A percentile compares a stretch with the other conserved stretches of the same genome.
Evolutionary conservation across 1,140 invertebrate genomes (phyloP).

Genomic region (Drosophila obscura): DNA sequence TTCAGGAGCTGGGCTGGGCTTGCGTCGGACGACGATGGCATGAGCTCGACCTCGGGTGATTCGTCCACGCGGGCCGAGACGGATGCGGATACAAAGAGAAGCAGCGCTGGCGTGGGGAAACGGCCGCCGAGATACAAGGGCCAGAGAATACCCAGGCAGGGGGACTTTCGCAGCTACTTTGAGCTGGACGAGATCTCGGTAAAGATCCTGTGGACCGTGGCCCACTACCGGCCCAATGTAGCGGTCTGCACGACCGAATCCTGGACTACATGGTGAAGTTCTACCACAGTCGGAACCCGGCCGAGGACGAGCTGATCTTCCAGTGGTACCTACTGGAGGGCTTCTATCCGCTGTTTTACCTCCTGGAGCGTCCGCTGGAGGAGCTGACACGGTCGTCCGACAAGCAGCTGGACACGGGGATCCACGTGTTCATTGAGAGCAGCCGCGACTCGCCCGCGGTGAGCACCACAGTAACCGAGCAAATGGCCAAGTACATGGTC

Average conservation of each 20-base stretch:
- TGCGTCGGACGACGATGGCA: too few relatives aligned
- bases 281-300: not conserved
- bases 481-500: slow-evolving; percentile 26
- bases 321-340: slow-evolving; percentile 27
- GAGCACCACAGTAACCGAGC: not conserved
- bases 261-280: slow-evolving; percentile 1
- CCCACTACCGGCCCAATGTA: not conserved
- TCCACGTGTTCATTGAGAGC: not conserved
- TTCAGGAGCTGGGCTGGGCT: too few relatives aligned
- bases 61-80: too few relatives aligned
- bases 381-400: not conserved
- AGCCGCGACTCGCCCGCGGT: not conserved
- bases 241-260: not conserved
- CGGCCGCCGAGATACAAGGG: too few relatives aligned
- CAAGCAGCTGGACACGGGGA: not conserved
- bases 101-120: too few relatives aligned
- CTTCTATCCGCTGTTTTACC: slow-evolving; percentile 6
- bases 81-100: too few relatives aligned
- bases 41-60: too few relatives aligned
- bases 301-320: not conserved
- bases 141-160: too few relatives aligned
- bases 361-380: not conserved
- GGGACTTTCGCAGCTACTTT: slow-evolving; percentile 16
- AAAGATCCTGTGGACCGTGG: not conserved
- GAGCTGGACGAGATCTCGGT: slow-evolving; percentile 4